These are phyloP conservation scores for Calidris pugnax DNA, from an alignment of 2,113 vertebrate genomes.

Conservation along the genomic window DNA sequence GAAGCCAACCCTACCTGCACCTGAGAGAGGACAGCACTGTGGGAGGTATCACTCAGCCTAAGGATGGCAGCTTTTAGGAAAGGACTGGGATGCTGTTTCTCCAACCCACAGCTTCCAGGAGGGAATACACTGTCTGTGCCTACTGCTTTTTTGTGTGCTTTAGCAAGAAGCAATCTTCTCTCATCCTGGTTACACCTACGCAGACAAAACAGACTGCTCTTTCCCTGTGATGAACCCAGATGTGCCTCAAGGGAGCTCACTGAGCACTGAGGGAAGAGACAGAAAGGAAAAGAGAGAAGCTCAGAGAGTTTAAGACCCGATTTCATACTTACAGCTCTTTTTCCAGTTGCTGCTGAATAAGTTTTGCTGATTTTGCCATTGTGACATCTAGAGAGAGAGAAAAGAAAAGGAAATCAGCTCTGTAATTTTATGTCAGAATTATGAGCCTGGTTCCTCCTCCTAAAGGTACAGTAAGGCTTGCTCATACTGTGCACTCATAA, in stretches of 20 bases:
- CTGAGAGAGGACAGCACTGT: rapidly evolving
- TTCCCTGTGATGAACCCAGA: not conserved
- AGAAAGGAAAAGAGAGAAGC: not conserved
- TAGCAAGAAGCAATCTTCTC: not conserved
- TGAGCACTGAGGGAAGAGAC: not conserved
- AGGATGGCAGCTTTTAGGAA: not conserved
- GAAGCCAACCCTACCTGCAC: not conserved
- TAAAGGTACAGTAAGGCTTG: not conserved
- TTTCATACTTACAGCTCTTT: constrained; percentile 90
- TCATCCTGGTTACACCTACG: not conserved
- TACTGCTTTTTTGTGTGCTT: not conserved
- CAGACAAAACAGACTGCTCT: not conserved
- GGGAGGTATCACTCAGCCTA: not conserved
- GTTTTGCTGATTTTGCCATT: constrained; percentile 95
- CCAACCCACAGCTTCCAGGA: not conserved
- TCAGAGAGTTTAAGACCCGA: not conserved
- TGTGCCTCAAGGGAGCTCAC: not conserved
- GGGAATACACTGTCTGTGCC: not conserved
- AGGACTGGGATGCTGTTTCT: not conserved
- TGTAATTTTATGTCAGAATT: not conserved
- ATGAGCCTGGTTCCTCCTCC: not conserved
- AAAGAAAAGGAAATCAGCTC: not conserved
- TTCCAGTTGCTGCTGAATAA: constrained; percentile 95
- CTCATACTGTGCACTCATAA: not conserved
- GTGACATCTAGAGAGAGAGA: constrained; percentile 82